Evolutionary conservation across 2,797 vertebrate species (phyloP).

Genomic region (Synaphobranchus kaupii): DNA sequence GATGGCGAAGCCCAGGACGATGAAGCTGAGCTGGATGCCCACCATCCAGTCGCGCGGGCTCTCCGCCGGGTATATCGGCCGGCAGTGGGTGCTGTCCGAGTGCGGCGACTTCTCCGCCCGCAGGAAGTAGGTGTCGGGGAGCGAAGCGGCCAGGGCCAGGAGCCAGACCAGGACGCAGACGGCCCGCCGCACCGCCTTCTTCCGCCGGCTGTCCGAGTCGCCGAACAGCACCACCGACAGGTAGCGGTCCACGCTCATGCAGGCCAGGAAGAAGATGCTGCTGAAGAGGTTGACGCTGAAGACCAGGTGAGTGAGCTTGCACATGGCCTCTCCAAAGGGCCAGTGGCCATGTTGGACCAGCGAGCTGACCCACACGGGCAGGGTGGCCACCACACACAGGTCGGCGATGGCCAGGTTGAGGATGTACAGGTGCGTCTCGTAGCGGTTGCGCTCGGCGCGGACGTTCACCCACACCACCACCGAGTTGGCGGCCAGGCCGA

Average conservation of each 20-base stretch:
- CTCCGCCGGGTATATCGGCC: constrained; percentile 85
- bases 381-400: constrained; percentile 87
- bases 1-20: constrained; percentile 87
- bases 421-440: constrained; percentile 92
- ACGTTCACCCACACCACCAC: constrained; percentile 94
- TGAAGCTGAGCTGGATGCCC: constrained; percentile 88
- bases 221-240: constrained; percentile 73
- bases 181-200: constrained; percentile 72
- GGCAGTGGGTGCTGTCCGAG: constrained; percentile 81
- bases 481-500: constrained; percentile 86
- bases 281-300: constrained; percentile 94
- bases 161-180: constrained; percentile 88
- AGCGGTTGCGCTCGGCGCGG: constrained; percentile 82
- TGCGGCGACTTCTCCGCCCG: constrained; percentile 75
- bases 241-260: constrained; percentile 97
- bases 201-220: constrained; percentile 60
- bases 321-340: constrained; percentile 88
- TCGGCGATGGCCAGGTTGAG: constrained; percentile 89
- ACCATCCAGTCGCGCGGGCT: constrained; percentile 88
- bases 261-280: constrained; percentile 94
- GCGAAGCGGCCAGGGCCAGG: constrained; percentile 82
- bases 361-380: constrained; percentile 91
- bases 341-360: constrained; percentile 90
- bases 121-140: constrained; percentile 92
- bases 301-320: constrained; percentile 89